These are phyloP conservation scores for Rhinolophus sinicus DNA, from an alignment of 2,113 vertebrate species.

Conservation along the genomic window DNA sequence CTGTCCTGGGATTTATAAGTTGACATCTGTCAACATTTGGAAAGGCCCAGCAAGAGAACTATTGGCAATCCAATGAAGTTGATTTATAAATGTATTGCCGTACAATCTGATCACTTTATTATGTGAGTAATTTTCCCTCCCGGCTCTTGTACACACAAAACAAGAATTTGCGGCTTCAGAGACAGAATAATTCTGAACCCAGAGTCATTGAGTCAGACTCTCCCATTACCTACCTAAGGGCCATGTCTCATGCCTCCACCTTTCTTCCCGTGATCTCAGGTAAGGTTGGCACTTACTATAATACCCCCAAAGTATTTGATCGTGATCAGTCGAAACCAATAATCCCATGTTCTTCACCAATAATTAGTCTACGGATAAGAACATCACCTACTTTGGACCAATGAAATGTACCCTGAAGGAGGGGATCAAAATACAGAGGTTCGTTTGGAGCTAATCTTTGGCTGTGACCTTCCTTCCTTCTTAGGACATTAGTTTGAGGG, in stretches of 20 bases:
- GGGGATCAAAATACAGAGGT: neutral
- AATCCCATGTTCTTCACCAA: neutral
- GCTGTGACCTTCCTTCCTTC: neutral
- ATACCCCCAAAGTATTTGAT: neutral
- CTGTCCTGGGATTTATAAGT: neutral
- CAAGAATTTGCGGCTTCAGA: neutral
- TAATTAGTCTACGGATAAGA: neutral
- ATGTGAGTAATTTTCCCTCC: neutral
- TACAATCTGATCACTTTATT: neutral
- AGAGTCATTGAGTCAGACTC: neutral
- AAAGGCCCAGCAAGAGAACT: neutral
- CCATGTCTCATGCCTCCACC: neutral
- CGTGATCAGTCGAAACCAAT: neutral
- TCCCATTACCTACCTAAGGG: neutral
- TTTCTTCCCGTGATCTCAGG: neutral
- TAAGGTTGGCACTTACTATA: neutral
- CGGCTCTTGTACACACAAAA: neutral
- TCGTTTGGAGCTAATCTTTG: neutral
- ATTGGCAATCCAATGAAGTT: neutral
- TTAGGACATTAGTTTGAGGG: neutral
- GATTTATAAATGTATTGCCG: neutral
- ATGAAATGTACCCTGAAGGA: neutral
- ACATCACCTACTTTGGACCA: neutral
- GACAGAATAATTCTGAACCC: neutral
- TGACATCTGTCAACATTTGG: neutral